Evolutionary conservation across 2,797 vertebrate genomes (phyloP).

Genomic region (Gobio occitaniae): DNA sequence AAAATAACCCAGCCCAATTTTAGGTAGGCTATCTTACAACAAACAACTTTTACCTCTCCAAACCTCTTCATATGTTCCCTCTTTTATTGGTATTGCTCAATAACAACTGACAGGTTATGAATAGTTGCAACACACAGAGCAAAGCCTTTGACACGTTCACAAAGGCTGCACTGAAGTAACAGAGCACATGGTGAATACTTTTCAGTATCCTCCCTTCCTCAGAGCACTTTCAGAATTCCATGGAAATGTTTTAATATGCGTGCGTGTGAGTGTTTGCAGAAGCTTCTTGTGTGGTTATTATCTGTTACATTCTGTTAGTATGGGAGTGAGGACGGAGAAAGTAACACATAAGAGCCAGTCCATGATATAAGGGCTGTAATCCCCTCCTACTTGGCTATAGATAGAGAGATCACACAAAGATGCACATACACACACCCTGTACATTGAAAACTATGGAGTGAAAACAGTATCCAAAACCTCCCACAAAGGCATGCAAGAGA

Average conservation of each 20-base stretch:
- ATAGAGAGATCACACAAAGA: not conserved
- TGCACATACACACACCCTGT: not conserved
- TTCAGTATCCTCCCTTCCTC: conserved; percentile 48
- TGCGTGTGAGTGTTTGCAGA: not conserved
- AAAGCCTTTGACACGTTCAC: conserved; percentile 24
- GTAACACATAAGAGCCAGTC: conserved; percentile 1
- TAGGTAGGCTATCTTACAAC: not conserved
- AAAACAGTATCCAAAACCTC: not conserved
- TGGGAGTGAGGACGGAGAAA: conserved; percentile 7
- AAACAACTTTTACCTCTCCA: not conserved
- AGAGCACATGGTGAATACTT: conserved; percentile 32
- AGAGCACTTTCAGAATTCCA: conserved; percentile 38
- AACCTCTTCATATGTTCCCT: conserved; percentile 7
- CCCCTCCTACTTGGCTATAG: not conserved
- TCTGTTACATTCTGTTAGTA: not conserved
- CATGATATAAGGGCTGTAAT: not conserved
- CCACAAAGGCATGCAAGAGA: not conserved
- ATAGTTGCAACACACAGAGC: conserved; percentile 46
- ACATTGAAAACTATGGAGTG: not conserved
- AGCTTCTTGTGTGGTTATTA: conserved; percentile 20
- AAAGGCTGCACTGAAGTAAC: conserved; percentile 25
- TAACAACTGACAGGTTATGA: conserved; percentile 45
- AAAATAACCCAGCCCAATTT: not conserved
- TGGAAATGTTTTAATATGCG: conserved; percentile 8
- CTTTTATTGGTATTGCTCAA: conserved; percentile 21